Evolutionary conservation across 2,797 vertebrate species (phyloP).

Genomic region (Valencia hispanica): DNA sequence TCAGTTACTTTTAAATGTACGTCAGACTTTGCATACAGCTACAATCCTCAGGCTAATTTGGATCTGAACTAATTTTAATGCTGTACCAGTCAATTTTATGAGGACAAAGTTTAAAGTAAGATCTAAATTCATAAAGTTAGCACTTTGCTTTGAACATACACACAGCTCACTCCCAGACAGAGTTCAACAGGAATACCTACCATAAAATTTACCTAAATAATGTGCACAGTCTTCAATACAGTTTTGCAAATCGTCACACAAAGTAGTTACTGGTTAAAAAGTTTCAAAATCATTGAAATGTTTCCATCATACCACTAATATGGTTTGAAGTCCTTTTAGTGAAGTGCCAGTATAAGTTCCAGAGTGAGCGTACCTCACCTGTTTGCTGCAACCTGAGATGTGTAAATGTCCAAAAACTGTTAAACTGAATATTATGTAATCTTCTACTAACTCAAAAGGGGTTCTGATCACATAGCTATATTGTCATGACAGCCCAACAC

Average conservation of each 20-base stretch:
- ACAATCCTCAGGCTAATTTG: too few relatives aligned
- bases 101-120: too few relatives aligned
- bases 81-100: too few relatives aligned
- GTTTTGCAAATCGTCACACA: not conserved
- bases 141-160: too few relatives aligned
- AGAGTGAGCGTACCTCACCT: not conserved
- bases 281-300: not conserved
- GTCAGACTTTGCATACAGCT: too few relatives aligned
- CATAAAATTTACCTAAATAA: too few relatives aligned
- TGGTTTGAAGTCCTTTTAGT: not conserved
- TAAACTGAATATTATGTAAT: not conserved
- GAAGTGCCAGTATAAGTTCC: not conserved
- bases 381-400: not conserved
- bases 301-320: not conserved
- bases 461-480: not conserved
- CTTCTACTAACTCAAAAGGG: not conserved
- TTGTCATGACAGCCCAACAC: not conserved
- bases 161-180: too few relatives aligned
- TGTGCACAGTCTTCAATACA: too few relatives aligned
- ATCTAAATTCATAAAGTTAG: too few relatives aligned
- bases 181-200: too few relatives aligned
- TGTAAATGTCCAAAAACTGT: not conserved
- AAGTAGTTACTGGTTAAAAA: not conserved
- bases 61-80: too few relatives aligned
- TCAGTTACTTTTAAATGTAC: too few relatives aligned